phyloP scores from a whole-genome alignment of 1,140 invertebrate genomes.

The Hydropsyche tenuis region DNA sequence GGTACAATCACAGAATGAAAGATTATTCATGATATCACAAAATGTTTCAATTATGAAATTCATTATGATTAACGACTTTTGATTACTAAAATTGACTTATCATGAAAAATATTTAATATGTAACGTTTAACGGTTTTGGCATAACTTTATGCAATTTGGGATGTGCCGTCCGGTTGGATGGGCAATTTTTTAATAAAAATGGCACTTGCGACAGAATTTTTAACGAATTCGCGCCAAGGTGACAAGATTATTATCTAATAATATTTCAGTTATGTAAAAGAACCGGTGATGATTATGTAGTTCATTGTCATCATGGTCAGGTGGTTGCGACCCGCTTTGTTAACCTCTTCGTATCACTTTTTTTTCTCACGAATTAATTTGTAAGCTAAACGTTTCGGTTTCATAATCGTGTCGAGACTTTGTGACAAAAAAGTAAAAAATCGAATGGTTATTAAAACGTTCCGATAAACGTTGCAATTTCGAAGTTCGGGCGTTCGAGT shows the following conservation, averaged over 20 bases:
- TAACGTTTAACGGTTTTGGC: too few relatives aligned
- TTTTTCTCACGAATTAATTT: too few relatives aligned
- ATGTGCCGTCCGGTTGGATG: background rate
- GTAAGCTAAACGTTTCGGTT: background rate
- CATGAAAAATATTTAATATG: too few relatives aligned
- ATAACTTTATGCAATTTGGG: background rate
- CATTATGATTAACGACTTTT: too few relatives aligned
- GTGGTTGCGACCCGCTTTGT: constrained; percentile 12
- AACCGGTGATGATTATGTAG: constrained; percentile 34
- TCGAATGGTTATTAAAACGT: too few relatives aligned
- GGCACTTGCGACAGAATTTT: constrained; percentile 11
- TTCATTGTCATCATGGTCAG: constrained; percentile 31
- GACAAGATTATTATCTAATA: constrained; percentile 22
- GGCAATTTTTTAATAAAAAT: background rate
- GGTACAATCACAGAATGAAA: too few relatives aligned
- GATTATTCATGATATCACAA: too few relatives aligned
- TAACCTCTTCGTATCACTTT: background rate
- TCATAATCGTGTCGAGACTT: background rate
- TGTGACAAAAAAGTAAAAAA: too few relatives aligned
- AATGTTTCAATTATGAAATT: too few relatives aligned
- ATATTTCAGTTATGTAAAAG: constrained; percentile 23
- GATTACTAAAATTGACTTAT: too few relatives aligned
- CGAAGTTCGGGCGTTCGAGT: too few relatives aligned
- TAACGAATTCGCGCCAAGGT: constrained; percentile 10
- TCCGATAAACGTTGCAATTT: too few relatives aligned